Evolutionary conservation across 1,140 invertebrate species (phyloP).

Genomic region (Notospermus geniculatus): DNA sequence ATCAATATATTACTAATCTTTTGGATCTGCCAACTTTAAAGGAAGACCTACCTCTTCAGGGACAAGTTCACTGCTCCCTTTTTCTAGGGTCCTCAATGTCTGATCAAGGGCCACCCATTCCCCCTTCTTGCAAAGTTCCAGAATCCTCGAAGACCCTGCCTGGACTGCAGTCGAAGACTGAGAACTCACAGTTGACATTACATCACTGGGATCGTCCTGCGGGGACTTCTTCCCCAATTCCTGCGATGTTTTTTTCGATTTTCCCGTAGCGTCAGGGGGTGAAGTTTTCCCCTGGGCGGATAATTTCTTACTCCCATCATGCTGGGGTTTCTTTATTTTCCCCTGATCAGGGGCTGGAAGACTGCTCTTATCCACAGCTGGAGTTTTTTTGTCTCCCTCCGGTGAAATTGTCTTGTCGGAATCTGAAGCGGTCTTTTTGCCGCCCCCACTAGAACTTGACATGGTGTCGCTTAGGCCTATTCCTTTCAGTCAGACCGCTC

Average conservation of each 20-base stretch:
- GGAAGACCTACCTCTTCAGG: conserved; percentile 70
- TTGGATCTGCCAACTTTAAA: too few species aligned
- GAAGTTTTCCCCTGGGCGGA: not conserved
- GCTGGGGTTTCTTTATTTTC: not conserved
- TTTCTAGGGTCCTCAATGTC: conserved; percentile 79
- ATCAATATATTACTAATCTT: too few species aligned
- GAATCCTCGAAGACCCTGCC: conserved; percentile 56
- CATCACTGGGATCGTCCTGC: not conserved
- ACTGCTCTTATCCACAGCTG: too few species aligned
- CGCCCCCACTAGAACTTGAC: too few species aligned
- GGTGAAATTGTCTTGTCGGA: too few species aligned
- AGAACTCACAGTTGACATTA: not conserved
- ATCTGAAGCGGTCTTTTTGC: too few species aligned
- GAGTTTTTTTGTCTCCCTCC: too few species aligned
- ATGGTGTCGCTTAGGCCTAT: too few species aligned
- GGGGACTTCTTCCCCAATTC: not conserved
- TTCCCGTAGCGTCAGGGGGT: not conserved
- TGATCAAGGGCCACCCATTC: conserved; percentile 88
- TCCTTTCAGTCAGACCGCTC: too few species aligned
- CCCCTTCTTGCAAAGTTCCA: conserved; percentile 75
- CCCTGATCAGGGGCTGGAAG: too few species aligned
- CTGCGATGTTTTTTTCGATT: not conserved
- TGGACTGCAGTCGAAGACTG: not conserved
- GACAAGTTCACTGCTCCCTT: conserved; percentile 71
- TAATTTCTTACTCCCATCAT: not conserved